Evolutionary conservation across 2,113 vertebrate genomes (phyloP).

Genomic region (Tychaedon coryphoeus): DNA sequence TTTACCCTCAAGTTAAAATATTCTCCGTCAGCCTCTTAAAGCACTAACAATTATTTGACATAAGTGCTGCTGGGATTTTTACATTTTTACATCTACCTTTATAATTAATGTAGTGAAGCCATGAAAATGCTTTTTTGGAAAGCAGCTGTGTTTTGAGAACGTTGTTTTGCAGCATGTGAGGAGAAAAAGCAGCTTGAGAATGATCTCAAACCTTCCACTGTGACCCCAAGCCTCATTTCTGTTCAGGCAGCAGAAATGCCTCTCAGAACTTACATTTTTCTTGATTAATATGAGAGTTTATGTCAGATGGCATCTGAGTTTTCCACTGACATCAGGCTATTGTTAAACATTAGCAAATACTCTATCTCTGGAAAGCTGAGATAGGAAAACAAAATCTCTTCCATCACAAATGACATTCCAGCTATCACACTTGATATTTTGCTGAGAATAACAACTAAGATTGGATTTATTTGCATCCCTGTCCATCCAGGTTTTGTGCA

Average conservation of each 20-base stretch:
- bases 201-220: background rate
- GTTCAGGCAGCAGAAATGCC: background rate
- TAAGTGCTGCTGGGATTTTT: background rate
- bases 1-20: background rate
- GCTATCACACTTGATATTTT: conserved; percentile 30
- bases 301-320: conserved; percentile 8
- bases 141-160: background rate
- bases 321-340: background rate
- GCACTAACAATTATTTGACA: background rate
- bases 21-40: background rate
- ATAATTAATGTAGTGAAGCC: background rate
- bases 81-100: background rate
- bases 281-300: conserved; percentile 20
- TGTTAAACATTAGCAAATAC: background rate
- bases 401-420: conserved; percentile 32
- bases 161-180: background rate
- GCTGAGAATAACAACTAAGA: conserved; percentile 25
- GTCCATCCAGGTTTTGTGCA: background rate
- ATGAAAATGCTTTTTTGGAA: background rate
- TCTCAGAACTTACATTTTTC: background rate
- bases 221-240: background rate
- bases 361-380: conserved; percentile 5
- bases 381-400: conserved; percentile 19
- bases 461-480: background rate
- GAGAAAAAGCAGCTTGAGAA: background rate